Conservation (phyloP, 92 coral and sea anemone genomes). For the Porites evermanni region DNA sequence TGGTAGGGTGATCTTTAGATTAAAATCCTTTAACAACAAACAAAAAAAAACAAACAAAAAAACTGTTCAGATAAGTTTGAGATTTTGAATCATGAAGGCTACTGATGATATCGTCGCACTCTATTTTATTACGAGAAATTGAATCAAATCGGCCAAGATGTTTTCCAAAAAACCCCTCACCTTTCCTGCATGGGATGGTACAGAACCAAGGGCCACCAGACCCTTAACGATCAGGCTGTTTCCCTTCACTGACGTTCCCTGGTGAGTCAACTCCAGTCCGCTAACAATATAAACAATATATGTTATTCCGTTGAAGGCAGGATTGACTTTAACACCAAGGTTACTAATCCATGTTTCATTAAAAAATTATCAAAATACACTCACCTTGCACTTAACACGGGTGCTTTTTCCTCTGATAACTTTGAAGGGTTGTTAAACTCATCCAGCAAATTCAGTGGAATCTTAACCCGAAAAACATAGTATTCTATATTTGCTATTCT, state of each 20-base stretch:
- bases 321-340: too few species aligned
- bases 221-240: conserved; percentile 89
- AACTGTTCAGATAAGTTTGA: neutral
- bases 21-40: conserved; percentile 75
- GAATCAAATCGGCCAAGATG: neutral
- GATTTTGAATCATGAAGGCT: neutral
- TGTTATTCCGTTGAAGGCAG: neutral
- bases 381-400: conserved; percentile 84
- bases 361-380: neutral
- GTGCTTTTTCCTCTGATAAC: conserved; percentile 65
- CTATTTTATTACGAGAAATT: neutral
- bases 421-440: conserved; percentile 91
- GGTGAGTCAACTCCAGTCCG: conserved; percentile 86
- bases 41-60: neutral
- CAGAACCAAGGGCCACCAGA: conserved; percentile 85
- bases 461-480: conserved; percentile 39
- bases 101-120: neutral
- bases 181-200: conserved; percentile 95
- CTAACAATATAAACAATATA: conserved; percentile 31
- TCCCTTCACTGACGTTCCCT: conserved; percentile 69
- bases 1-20: conserved; percentile 85
- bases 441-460: conserved; percentile 93
- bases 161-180: conserved; percentile 20
- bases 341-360: too few species aligned
- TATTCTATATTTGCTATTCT: neutral